These are phyloP conservation scores for Silurus meridionalis DNA, from an alignment of 2,113 vertebrate genomes.

Conservation along the genomic window DNA sequence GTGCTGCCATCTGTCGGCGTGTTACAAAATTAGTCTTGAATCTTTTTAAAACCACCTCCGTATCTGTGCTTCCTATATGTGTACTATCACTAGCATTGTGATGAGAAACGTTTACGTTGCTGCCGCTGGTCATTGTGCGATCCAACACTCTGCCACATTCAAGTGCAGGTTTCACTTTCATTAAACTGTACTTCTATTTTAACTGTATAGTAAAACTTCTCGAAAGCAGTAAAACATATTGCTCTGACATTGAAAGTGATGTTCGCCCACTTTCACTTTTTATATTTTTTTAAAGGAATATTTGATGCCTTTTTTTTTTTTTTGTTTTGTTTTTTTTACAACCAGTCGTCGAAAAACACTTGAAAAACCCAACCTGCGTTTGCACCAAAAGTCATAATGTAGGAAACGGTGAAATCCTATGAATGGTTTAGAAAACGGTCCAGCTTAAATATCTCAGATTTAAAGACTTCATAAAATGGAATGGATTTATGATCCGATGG, in stretches of 20 bases:
- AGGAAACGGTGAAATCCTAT: background rate
- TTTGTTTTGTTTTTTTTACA: no score
- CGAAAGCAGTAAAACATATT: background rate
- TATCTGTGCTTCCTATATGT: no score
- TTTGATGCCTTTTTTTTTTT: no score
- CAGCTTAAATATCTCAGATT: background rate
- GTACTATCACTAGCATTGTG: background rate
- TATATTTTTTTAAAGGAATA: background rate
- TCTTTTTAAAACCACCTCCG: background rate
- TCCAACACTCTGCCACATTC: background rate
- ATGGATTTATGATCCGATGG: background rate
- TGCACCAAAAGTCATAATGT: background rate
- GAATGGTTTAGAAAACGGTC: background rate
- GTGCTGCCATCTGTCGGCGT: no score
- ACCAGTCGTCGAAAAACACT: no score
- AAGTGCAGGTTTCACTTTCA: background rate
- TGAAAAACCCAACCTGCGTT: background rate
- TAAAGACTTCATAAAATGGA: constrained; percentile 8
- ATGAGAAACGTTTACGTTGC: background rate
- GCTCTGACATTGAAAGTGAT: background rate
- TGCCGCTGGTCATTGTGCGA: background rate
- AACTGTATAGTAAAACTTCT: background rate
- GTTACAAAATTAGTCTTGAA: background rate
- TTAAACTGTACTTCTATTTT: background rate
- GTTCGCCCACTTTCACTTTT: background rate